phyloP scores from a whole-genome alignment of 1,140 invertebrate species.

The Drosophila gunungcola region DNA sequence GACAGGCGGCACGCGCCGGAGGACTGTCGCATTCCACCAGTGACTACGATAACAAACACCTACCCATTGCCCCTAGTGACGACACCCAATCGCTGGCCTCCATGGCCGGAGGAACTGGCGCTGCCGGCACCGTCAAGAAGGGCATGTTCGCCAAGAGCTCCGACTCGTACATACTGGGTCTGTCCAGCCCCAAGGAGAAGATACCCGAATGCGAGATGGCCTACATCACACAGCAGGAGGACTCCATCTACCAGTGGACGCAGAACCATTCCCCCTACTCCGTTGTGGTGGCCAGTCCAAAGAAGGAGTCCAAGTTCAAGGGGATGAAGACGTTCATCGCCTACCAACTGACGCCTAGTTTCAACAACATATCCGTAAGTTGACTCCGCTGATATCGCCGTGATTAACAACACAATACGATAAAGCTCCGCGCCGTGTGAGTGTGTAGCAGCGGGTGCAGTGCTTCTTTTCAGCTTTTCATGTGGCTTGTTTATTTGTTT shows the following conservation, averaged over 20 bases:
- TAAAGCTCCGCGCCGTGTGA: conserved; percentile 24
- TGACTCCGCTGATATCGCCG: conserved; percentile 16
- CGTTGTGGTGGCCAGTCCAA: conserved; percentile 96
- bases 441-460: conserved; percentile 7
- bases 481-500: conserved; percentile 17
- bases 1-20: conserved; percentile 75
- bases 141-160: conserved; percentile 92
- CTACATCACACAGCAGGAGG: conserved; percentile 89
- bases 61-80: conserved; percentile 76
- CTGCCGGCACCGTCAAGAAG: conserved; percentile 88
- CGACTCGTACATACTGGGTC: conserved; percentile 93
- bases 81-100: conserved; percentile 71
- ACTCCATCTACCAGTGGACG: conserved; percentile 90
- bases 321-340: conserved; percentile 99
- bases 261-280: conserved; percentile 89
- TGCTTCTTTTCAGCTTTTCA: conserved; percentile 7
- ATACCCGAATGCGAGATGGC: conserved; percentile 92
- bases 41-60: conserved; percentile 73
- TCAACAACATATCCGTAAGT: conserved; percentile 96
- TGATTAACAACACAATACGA: conserved; percentile 56
- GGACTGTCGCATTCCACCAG: conserved; percentile 65
- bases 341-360: conserved; percentile 97
- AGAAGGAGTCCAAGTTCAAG: conserved; percentile 98
- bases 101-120: conserved; percentile 32
- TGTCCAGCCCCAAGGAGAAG: conserved; percentile 88